These are phyloP conservation scores for Apolygus lucorum DNA, from an alignment of 1,140 invertebrate species.

Conservation along the genomic window DNA sequence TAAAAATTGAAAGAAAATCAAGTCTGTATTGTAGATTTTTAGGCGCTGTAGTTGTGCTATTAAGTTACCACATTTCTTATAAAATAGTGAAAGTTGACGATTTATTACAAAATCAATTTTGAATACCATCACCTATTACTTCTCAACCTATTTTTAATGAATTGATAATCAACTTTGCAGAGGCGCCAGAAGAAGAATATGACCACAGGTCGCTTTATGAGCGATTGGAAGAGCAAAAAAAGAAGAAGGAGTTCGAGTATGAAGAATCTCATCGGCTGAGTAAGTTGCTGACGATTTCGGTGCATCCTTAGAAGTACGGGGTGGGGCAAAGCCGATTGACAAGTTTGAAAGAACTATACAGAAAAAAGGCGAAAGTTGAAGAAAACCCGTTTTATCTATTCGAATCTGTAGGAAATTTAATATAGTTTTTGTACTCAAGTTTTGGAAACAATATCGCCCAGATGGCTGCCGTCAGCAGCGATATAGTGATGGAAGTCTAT, in stretches of 20 bases:
- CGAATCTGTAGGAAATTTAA: too few species aligned
- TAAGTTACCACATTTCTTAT: background rate
- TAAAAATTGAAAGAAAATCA: background rate
- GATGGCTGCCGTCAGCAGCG: too few species aligned
- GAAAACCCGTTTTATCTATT: too few species aligned
- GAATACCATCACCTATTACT: background rate
- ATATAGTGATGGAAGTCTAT: too few species aligned
- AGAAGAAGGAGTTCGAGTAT: conserved; percentile 83
- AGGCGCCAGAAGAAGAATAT: conserved; percentile 68
- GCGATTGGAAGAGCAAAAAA: conserved; percentile 81
- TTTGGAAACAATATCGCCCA: too few species aligned
- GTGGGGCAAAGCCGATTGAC: background rate
- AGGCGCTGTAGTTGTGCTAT: background rate
- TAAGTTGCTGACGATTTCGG: conserved; percentile 43
- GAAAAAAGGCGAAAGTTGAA: background rate
- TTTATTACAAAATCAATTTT: conserved; percentile 17
- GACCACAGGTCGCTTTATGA: conserved; percentile 80
- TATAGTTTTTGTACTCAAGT: too few species aligned
- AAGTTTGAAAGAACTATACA: background rate
- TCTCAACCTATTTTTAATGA: conserved; percentile 20
- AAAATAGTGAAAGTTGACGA: background rate
- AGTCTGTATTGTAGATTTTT: background rate
- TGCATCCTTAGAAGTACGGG: background rate
- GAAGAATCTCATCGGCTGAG: conserved; percentile 90
- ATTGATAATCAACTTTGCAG: too few species aligned